Evolutionary conservation across 2,113 vertebrate species (phyloP).

Genomic region (Loxodonta africana): DNA sequence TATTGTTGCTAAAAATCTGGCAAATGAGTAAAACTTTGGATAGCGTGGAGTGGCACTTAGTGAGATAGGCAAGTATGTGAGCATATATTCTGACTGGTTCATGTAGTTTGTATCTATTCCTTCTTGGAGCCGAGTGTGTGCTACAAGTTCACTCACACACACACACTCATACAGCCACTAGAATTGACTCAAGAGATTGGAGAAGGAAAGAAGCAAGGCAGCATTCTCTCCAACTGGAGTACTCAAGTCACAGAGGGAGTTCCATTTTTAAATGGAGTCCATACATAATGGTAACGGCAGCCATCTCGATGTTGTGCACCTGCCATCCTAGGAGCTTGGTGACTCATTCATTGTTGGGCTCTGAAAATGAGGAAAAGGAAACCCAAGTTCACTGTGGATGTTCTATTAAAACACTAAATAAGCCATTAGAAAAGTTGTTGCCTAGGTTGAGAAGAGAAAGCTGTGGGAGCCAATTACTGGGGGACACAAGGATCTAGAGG

Average conservation of each 20-base stretch:
- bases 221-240: background rate
- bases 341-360: background rate
- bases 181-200: background rate
- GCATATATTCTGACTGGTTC: background rate
- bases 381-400: background rate
- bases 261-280: background rate
- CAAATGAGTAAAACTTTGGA: background rate
- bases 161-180: background rate
- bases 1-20: constrained; percentile 60
- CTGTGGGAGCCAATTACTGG: background rate
- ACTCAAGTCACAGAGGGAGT: background rate
- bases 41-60: background rate
- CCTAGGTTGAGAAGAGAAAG: background rate
- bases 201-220: background rate
- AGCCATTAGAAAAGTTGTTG: background rate
- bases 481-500: background rate
- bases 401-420: background rate
- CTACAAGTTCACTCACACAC: background rate
- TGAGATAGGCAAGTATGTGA: background rate
- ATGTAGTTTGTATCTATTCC: background rate
- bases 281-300: background rate
- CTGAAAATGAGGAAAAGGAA: constrained; percentile 11
- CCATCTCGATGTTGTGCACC: background rate
- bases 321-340: background rate
- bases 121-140: background rate